These are phyloP conservation scores for Caenorhabditis virilis DNA, from an alignment of 2,888 invertebrate genomes.

Conservation along the genomic window DNA sequence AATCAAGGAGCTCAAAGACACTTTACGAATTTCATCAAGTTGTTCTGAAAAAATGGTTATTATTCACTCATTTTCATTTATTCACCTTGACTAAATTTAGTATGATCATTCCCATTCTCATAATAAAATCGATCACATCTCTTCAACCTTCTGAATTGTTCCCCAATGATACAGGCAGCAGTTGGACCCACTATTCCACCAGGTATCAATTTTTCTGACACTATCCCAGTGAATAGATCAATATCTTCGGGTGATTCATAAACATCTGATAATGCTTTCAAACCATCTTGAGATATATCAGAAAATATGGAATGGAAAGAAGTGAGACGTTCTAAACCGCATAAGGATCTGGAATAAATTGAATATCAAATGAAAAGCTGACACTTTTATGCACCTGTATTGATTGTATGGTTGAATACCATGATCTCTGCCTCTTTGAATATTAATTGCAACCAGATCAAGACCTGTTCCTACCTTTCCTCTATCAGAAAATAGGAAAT, in stretches of 20 bases:
- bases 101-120: constrained; percentile 54
- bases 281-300: constrained; percentile 56
- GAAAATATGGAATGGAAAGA: constrained; percentile 54
- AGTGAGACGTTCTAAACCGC: constrained; percentile 52
- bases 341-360: too few relatives aligned
- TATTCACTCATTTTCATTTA: not conserved
- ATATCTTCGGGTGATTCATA: constrained; percentile 56
- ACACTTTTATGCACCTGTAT: too few relatives aligned
- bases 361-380: too few relatives aligned
- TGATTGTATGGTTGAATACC: constrained; percentile 62
- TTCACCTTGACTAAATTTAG: constrained; percentile 53
- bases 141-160: constrained; percentile 74
- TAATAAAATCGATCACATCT: constrained; percentile 87
- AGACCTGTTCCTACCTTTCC: constrained; percentile 80
- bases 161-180: constrained; percentile 89
- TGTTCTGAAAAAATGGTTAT: constrained; percentile 72
- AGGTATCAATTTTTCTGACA: constrained; percentile 68
- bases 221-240: constrained; percentile 47
- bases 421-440: constrained; percentile 77
- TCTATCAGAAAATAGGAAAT: constrained; percentile 73
- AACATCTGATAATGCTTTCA: constrained; percentile 54
- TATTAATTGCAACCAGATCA: constrained; percentile 85
- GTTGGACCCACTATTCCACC: constrained; percentile 88
- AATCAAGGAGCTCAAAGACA: constrained; percentile 82
- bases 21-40: constrained; percentile 82